Evolutionary conservation across 2,888 invertebrate species (phyloP).

Genomic region (Pseudoips prasinana): DNA sequence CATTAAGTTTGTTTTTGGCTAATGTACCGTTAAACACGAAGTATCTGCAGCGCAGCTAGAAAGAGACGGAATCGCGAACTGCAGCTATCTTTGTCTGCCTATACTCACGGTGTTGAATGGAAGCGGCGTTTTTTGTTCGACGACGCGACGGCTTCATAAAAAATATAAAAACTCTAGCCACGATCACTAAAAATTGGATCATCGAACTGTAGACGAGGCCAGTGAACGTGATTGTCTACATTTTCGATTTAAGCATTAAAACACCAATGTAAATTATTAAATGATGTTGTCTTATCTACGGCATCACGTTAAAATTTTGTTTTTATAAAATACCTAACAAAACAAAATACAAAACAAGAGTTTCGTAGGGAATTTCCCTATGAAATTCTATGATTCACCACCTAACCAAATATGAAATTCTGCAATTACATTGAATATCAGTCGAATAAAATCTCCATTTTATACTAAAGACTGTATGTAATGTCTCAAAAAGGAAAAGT

Average conservation of each 20-base stretch:
- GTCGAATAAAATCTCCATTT: too few relatives aligned
- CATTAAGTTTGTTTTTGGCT: conserved; percentile 58
- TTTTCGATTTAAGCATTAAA: conserved; percentile 11
- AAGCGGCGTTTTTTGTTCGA: conserved; percentile 57
- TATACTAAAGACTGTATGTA: too few relatives aligned
- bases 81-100: conserved; percentile 43
- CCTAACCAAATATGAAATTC: too few relatives aligned
- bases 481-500: too few relatives aligned
- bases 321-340: too few relatives aligned
- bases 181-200: conserved; percentile 70
- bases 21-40: conserved; percentile 58
- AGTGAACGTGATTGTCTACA: conserved; percentile 52
- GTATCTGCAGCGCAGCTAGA: conserved; percentile 43
- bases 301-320: too few relatives aligned
- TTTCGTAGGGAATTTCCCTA: too few relatives aligned
- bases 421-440: too few relatives aligned
- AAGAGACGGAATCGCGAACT: conserved; percentile 51
- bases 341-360: too few relatives aligned
- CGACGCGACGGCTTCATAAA: conserved; percentile 44
- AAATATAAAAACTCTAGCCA: conserved; percentile 61
- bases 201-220: conserved; percentile 69
- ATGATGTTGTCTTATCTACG: too few relatives aligned
- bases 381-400: too few relatives aligned
- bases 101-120: conserved; percentile 56
- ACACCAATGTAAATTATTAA: too few relatives aligned